Conservation (phyloP, 2,797 vertebrate species). For the Bufotes viridis region DNA sequence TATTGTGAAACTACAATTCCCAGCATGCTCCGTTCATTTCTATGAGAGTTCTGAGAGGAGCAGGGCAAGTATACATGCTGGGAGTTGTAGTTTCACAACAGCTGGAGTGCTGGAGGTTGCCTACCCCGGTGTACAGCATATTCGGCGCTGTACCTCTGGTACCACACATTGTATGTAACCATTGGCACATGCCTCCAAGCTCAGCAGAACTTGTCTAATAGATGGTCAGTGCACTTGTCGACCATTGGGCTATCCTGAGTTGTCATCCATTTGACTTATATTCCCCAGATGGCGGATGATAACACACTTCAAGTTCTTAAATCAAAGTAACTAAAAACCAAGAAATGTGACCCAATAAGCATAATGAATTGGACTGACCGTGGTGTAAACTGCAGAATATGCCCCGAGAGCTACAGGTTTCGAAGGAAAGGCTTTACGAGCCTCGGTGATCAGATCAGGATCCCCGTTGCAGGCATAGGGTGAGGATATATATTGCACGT, state of each 20-base stretch:
- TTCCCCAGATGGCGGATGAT: not conserved
- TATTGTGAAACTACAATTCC: too few relatives aligned
- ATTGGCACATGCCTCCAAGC: too few relatives aligned
- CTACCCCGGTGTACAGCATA: too few relatives aligned
- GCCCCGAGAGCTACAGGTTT: slow-evolving; percentile 89
- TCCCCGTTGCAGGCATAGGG: slow-evolving; percentile 80
- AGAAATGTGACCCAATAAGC: not conserved
- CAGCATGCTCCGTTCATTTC: too few relatives aligned
- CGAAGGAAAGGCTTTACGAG: slow-evolving; percentile 90
- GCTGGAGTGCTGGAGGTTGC: too few relatives aligned
- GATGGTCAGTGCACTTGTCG: not conserved
- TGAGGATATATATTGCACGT: slow-evolving; percentile 82
- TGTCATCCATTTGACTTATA: not conserved
- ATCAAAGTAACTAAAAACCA: not conserved
- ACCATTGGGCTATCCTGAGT: not conserved
- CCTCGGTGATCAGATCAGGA: slow-evolving; percentile 82
- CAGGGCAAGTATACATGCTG: too few relatives aligned
- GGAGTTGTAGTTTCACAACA: too few relatives aligned
- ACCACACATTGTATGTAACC: too few relatives aligned
- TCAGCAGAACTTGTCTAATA: too few relatives aligned
- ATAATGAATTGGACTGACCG: slow-evolving; percentile 7
- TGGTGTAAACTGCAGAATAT: slow-evolving; percentile 89
- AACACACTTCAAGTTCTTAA: not conserved
- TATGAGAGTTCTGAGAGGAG: too few relatives aligned
- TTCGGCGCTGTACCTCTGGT: too few relatives aligned